These are phyloP conservation scores for Conus canariensis DNA, from an alignment of 2,888 invertebrate genomes.

Conservation along the genomic window DNA sequence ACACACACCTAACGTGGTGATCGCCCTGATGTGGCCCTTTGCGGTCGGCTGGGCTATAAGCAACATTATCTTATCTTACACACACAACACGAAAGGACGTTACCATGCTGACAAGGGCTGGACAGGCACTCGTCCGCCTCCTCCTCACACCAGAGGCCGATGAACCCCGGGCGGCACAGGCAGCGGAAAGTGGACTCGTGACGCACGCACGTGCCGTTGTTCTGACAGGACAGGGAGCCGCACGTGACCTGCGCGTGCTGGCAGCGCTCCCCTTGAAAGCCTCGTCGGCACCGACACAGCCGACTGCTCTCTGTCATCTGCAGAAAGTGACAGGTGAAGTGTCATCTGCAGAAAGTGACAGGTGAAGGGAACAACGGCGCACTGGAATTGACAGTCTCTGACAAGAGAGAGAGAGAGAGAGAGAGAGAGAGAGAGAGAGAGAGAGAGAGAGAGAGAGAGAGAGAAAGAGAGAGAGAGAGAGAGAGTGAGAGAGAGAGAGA, in stretches of 20 bases:
- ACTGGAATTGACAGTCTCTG: too few species aligned
- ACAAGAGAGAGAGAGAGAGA: too few species aligned
- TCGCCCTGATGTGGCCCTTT: too few species aligned
- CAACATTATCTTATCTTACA: too few species aligned
- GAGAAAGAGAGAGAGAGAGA: too few species aligned
- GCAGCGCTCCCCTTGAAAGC: constrained; percentile 60
- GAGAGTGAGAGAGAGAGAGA: too few species aligned
- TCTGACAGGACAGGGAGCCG: constrained; percentile 56
- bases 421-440: too few species aligned
- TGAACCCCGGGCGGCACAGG: constrained; percentile 56
- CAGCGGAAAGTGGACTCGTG: constrained; percentile 56
- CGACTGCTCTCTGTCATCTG: constrained; percentile 50
- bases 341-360: constrained; percentile 46
- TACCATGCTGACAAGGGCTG: constrained; percentile 63
- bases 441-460: too few species aligned
- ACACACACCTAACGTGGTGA: too few species aligned
- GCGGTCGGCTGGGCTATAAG: too few species aligned
- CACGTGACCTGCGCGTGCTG: constrained; percentile 57
- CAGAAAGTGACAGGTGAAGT: not conserved
- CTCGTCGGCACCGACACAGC: constrained; percentile 56
- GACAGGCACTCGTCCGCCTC: constrained; percentile 59
- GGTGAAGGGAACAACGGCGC: too few species aligned
- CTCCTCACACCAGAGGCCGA: constrained; percentile 58
- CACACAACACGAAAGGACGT: not conserved
- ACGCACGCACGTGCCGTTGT: constrained; percentile 59